Base-by-base conservation (phyloP, 1,140 invertebrate species). In the Meteorus sp. region DNA sequence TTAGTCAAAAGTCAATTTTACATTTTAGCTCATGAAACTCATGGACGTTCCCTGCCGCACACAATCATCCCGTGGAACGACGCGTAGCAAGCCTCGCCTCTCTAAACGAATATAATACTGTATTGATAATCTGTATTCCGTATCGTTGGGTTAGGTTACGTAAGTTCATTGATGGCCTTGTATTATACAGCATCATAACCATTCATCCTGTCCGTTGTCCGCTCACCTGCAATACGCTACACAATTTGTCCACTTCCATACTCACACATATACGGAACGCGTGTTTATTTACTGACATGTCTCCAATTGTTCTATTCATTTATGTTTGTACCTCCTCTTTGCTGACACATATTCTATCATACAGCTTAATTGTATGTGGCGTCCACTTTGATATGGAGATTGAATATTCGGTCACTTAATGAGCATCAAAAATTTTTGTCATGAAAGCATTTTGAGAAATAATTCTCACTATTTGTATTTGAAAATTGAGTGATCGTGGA, bases 111-210 rank as follows among this genome's bases (percentile, higher is more conserved):
- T 66, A 67, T 43, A n/a, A n/a, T n/a, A n/a, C n/a, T n/a, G n/a
- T n/a, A 68, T 60, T 59, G 68, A 67, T 69, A 65, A 71, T 67
- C 60, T 64, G 54, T 68, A 67, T 70, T 66, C 66, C 64, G 67
- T 70, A 71, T 73, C 65, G 71, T 66, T 73, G 60, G 66, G 66
- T 68, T 69, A 59, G 58, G 61, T 69, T 72, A 74, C 73, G 67
- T 74, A 76, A 76, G 64, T 44, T 47, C 39, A 56, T 39, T 60
- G 61, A 54, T 68, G 74, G 69, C 72, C 73, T 77, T 75, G 75
- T 71, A 71, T 75, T 73, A 75, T 72, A n/a, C n/a, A 71, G 65
- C 73, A 71, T 75, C 73, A 73, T 73, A 73, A 75, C 69, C 71
- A 72, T 74, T 75, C 71, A 71, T 74, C 66, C 72, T 73, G 69